Percentiles rank a stretch among this genome's conserved stretches.
phyloP scores from a whole-genome alignment of 2,797 vertebrate species.

The Chrysocyon brachyurus region DNA sequence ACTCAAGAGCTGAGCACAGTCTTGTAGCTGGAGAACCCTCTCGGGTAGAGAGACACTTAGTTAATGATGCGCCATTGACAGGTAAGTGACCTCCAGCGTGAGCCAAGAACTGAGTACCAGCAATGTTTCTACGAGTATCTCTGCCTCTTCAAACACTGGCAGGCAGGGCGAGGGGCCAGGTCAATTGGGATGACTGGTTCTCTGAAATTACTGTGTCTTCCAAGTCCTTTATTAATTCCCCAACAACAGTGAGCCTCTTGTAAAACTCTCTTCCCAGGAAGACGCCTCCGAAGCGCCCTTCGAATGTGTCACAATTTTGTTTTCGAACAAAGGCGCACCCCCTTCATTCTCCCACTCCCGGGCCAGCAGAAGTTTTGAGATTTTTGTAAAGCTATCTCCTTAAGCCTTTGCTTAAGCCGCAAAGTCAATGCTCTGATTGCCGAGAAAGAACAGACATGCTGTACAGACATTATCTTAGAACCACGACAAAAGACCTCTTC shows the following conservation, averaged over 20 bases:
- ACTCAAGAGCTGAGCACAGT: neutral
- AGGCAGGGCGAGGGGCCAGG: no score
- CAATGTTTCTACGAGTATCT: neutral
- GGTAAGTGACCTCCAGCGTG: neutral
- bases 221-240: neutral
- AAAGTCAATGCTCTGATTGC: slow-evolving; percentile 39
- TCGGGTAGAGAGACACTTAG: neutral
- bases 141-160: neutral
- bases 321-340: neutral
- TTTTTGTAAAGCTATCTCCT: neutral
- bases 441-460: neutral
- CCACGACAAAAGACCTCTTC: slow-evolving; percentile 22
- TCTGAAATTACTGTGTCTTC: neutral
- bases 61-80: neutral
- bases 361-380: neutral
- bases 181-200: neutral
- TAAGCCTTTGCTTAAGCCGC: slow-evolving; percentile 44
- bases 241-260: neutral
- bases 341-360: neutral
- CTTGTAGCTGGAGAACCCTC: neutral
- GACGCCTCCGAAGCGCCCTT: neutral
- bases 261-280: neutral
- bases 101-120: neutral
- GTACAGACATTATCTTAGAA: slow-evolving; percentile 62
- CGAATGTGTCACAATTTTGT: neutral